Base-by-base conservation (phyloP, 2,888 invertebrate species). In the Neoitamus cyanurus region DNA sequence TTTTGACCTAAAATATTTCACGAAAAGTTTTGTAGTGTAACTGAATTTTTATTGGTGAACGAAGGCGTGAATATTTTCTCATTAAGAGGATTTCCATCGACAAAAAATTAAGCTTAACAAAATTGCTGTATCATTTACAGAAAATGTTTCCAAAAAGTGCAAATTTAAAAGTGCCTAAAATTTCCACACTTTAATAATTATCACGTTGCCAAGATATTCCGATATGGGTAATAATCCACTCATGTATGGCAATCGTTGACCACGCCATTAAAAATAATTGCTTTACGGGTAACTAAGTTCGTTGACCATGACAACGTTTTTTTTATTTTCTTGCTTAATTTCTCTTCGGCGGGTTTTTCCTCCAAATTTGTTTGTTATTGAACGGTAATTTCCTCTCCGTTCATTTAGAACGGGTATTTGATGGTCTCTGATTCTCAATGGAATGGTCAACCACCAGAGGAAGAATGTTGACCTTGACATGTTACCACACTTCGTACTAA, bases 281-380 rank as follows among this genome's bases (percentile, higher is more conserved):
- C 30, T 30, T 70, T 70, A 31, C 31, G 70, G 70, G 13, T n/a
- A 58, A 58, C 7, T 58, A 70, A 70, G 70, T 70, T 70, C 70
- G 70, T 31, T 70, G 70, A 70, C 70, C 70, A 70, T 70, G 70
- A 70, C 70, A 15, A 70, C 20, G 15, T 58, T 70, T 70, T 70
- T 28, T 30, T 25, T 69, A 68, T 68, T 4, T 5, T 25, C 2
- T 58, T 58, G 58, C 58, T 58, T 58, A 58, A 58, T 58, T 58
- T 58, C 58, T 25, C 15, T 20, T 20, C 20, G 58, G 58, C 9
- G 20, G 25, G 2, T 25, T 58, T 58, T 58, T 9, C 42, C 42
- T 58, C 58, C 20, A 25, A 58, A 20, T 58, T 58, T 58, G 58
- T 58, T 58, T 58, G 58, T 58, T 58, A 58, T 58, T 58, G 58